These are phyloP conservation scores for Acromyrmex charruanus DNA, from an alignment of 1,140 invertebrate species.

Conservation along the genomic window DNA sequence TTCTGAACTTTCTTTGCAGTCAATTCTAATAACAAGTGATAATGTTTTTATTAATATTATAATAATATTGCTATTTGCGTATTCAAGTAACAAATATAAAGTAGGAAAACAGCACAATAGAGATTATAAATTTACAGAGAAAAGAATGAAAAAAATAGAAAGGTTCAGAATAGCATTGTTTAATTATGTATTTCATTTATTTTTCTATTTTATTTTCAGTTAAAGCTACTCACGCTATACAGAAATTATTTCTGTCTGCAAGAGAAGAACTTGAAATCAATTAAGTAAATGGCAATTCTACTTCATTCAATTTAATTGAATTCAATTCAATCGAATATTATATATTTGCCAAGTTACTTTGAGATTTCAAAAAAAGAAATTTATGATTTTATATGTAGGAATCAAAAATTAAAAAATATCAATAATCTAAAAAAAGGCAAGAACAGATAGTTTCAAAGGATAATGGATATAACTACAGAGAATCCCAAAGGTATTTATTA, in stretches of 20 bases:
- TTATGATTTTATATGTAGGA: background rate
- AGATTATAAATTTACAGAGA: background rate
- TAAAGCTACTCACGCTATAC: slow-evolving; percentile 63
- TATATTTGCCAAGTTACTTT: background rate
- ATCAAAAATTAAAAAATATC: background rate
- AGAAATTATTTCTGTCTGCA: slow-evolving; percentile 72
- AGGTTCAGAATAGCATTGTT: background rate
- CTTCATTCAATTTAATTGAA: background rate
- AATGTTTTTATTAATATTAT: background rate
- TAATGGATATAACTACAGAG: background rate
- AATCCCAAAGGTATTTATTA: background rate
- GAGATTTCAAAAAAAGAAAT: background rate
- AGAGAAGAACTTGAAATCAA: slow-evolving; percentile 67
- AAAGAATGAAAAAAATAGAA: slow-evolving; percentile 4
- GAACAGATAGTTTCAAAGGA: background rate
- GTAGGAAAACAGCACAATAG: background rate
- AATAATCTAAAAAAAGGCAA: background rate
- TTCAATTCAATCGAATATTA: background rate
- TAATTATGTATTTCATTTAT: background rate
- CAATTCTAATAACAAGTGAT: background rate
- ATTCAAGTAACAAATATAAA: background rate
- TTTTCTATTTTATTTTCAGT: slow-evolving; percentile 63
- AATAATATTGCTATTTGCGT: background rate
- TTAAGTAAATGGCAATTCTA: slow-evolving; percentile 17
- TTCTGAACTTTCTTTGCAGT: background rate